Conservation (phyloP, 2,888 invertebrate genomes). For the Caenorhabditis japonica region DNA sequence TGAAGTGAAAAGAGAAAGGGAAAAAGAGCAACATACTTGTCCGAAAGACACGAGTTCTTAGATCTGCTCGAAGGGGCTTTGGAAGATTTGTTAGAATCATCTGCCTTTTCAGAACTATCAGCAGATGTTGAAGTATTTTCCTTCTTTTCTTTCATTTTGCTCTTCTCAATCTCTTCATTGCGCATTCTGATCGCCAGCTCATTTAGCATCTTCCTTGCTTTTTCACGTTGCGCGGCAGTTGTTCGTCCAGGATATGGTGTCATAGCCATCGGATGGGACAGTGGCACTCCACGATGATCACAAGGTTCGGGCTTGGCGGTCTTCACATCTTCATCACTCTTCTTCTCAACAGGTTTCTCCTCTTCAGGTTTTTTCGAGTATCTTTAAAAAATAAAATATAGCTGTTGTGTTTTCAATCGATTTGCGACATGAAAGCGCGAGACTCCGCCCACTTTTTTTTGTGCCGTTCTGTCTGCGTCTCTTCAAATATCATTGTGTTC, state of each 20-base stretch:
- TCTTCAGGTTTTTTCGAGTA: no score
- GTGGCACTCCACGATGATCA: constrained; percentile 39
- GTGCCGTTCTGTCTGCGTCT: no score
- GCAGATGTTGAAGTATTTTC: neutral
- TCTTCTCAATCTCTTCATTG: constrained; percentile 11
- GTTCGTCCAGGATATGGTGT: constrained; percentile 35
- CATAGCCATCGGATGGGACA: constrained; percentile 35
- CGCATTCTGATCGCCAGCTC: constrained; percentile 15
- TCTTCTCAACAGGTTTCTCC: no score
- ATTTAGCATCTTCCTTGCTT: constrained; percentile 28
- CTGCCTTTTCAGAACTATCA: neutral
- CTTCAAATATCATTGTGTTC: no score
- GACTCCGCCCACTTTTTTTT: no score
- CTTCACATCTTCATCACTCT: no score
- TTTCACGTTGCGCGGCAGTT: constrained; percentile 20
- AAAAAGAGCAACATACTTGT: constrained; percentile 4
- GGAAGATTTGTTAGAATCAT: neutral
- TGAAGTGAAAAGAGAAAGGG: neutral
- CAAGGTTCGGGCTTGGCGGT: constrained; percentile 3
- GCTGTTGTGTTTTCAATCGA: no score
- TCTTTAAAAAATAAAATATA: no score
- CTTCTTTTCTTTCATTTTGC: neutral
- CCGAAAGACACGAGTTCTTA: neutral
- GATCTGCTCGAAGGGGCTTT: neutral
- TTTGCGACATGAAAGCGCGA: no score